Percentiles rank a stretch among this genome's conserved stretches.
These are phyloP conservation scores for Polymixis flavicincta DNA, from an alignment of 2,888 invertebrate genomes.

Conservation along the genomic window DNA sequence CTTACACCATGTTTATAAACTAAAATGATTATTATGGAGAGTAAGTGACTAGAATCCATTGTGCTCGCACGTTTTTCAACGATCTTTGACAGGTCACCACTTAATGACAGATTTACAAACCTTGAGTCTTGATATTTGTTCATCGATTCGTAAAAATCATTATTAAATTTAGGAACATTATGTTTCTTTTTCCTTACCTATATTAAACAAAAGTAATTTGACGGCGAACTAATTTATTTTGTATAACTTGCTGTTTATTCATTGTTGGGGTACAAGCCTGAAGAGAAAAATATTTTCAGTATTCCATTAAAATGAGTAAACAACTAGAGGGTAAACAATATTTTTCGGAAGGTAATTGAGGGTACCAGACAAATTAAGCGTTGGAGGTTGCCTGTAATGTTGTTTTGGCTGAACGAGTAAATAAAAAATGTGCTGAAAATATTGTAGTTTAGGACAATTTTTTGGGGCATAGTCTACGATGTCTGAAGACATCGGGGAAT, in stretches of 20 bases:
- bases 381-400: conserved; percentile 22
- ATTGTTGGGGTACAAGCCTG: conserved; percentile 14
- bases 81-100: background rate
- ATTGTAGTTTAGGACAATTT: background rate
- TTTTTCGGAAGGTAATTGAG: conserved; percentile 57
- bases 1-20: background rate
- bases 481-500: too few species aligned
- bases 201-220: conserved; percentile 3
- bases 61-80: too few species aligned
- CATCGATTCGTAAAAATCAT: background rate
- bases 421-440: conserved; percentile 20
- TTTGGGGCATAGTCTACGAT: background rate
- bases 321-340: conserved; percentile 53
- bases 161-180: background rate
- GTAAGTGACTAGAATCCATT: too few species aligned
- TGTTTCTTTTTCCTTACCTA: background rate
- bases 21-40: too few species aligned
- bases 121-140: background rate
- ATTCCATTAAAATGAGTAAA: conserved; percentile 56
- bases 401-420: conserved; percentile 40
- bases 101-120: too few species aligned
- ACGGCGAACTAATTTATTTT: conserved; percentile 33
- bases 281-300: conserved; percentile 55
- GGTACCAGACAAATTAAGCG: conserved; percentile 52
- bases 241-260: conserved; percentile 45